Conservation (phyloP, 2,113 vertebrate species). For the Pyrgilauda ruficollis region DNA sequence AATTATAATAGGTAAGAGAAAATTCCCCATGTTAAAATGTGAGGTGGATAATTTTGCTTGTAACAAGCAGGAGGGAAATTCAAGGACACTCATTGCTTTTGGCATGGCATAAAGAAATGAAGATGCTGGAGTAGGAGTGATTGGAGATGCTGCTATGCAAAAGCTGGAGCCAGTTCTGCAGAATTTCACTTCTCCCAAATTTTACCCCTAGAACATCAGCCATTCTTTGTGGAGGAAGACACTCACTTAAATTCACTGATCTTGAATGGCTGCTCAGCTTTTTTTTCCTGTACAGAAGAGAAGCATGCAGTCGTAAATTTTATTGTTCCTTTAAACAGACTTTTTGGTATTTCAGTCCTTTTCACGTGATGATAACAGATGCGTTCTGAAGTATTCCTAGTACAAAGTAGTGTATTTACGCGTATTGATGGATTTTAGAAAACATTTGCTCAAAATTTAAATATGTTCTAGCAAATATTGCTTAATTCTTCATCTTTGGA, state of each 20-base stretch:
- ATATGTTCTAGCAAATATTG: background rate
- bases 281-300: background rate
- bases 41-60: background rate
- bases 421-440: background rate
- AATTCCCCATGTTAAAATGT: background rate
- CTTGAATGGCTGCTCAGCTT: background rate
- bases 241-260: background rate
- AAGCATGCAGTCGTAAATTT: background rate
- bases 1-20: background rate
- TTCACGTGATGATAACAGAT: background rate
- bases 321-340: background rate
- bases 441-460: background rate
- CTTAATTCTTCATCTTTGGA: background rate
- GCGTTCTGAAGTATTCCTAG: background rate
- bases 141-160: background rate
- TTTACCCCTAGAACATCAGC: background rate
- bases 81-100: background rate
- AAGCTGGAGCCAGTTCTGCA: background rate
- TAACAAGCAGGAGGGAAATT: background rate
- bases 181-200: background rate
- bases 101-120: background rate
- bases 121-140: background rate
- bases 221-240: background rate
- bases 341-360: background rate
- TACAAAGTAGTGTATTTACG: background rate